phyloP scores from a whole-genome alignment of 2,888 invertebrate genomes.

The Acleris emargana region DNA sequence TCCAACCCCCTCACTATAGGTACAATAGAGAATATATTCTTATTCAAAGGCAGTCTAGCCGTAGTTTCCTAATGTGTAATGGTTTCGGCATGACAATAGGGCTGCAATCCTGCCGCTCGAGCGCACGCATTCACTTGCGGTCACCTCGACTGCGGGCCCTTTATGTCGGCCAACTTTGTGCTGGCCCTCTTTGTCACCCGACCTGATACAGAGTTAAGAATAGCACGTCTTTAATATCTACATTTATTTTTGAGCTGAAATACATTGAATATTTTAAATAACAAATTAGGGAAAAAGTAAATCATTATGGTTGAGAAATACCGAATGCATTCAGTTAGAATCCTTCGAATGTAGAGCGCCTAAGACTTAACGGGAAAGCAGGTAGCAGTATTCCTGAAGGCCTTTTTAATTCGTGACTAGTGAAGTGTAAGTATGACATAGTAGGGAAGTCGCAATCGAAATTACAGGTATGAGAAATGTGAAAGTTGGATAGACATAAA shows the following conservation, averaged over 20 bases:
- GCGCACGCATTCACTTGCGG: constrained; percentile 61
- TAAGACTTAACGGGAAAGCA: no score
- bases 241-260: not conserved
- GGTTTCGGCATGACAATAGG: constrained; percentile 51
- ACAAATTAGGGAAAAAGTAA: no score
- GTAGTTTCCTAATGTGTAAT: constrained; percentile 38
- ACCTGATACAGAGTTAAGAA: constrained; percentile 52
- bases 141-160: constrained; percentile 70
- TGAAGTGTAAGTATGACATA: no score
- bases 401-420: no score
- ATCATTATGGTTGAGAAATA: no score
- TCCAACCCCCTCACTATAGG: constrained; percentile 16
- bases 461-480: no score
- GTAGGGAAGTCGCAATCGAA: no score
- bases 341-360: no score
- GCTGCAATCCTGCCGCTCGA: constrained; percentile 54
- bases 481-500: no score
- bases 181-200: constrained; percentile 52
- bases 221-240: constrained; percentile 11
- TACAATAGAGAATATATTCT: constrained; percentile 31
- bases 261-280: no score
- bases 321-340: no score
- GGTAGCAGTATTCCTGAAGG: no score
- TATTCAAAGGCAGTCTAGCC: constrained; percentile 32
- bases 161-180: constrained; percentile 58